Base-by-base conservation (phyloP, 2,888 invertebrate genomes). In the Ligdia adustata region DNA sequence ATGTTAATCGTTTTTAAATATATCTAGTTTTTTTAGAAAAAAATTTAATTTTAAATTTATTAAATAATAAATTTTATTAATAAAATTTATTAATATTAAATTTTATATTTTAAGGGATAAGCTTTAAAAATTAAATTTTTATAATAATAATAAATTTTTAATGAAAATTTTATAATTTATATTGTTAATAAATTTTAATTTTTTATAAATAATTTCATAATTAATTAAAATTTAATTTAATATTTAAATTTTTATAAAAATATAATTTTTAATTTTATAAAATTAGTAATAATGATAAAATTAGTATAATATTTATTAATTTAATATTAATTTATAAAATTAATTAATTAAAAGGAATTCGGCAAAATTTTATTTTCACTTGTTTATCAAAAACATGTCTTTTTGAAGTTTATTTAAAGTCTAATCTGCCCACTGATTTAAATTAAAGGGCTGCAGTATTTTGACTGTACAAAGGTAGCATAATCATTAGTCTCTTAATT, bases 391-490 rank as follows among this genome's bases (percentile, higher is more conserved):
- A 94, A 94, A 94, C 93, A 93, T 94, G 91, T 91, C 92, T 91
- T 93, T 91, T 91, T 89, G 92, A 11, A 32, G 57, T 82, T 83
- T 83, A 91, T 93, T 84, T 91, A 91, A 93, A 85, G 91, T 94
- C 88, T 86, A 80, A 88, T 92, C 94, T 95, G 94, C 94, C 92
- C 94, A 92, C 91, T 95, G 94, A 93, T 69, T 46, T 60, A 57
- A 70, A 79, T 93, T 94, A 84, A 95, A 95, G 92, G 92, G 94
- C 94, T 92, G 94, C 94, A 92, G 93, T 94, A 94, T 91, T 75
- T 90, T 94, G 91, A 94, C 93, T 92, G 93, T 94, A 92, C 93
- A 91, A 94, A 94, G 93, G 94, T 94, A 95, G 93, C 94, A 93
- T 93, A 94, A 94, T 82, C 75, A 82, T 62, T 94, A 92, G 94